These are phyloP conservation scores for Sigmodon hispidus DNA, from an alignment of 2,113 vertebrate species.

Conservation along the genomic window DNA sequence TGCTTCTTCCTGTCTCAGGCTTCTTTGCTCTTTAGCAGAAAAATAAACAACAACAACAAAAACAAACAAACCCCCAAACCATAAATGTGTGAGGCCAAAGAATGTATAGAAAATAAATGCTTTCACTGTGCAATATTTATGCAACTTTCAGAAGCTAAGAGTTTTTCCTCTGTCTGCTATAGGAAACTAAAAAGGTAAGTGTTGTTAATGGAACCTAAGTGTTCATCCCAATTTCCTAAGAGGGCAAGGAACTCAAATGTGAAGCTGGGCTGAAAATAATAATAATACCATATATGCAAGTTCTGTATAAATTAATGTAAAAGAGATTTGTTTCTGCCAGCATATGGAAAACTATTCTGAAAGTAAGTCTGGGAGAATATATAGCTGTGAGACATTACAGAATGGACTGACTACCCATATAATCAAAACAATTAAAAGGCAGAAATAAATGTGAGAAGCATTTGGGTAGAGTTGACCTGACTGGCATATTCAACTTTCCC, in stretches of 20 bases:
- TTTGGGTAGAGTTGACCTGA: background rate
- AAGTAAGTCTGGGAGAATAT: conserved; percentile 53
- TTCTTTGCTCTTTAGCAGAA: background rate
- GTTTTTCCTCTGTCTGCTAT: background rate
- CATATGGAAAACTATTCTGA: conserved; percentile 32
- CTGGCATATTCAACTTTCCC: background rate
- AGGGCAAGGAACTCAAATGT: background rate
- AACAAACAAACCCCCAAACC: no score
- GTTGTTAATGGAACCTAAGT: background rate
- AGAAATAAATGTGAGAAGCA: background rate
- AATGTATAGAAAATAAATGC: background rate
- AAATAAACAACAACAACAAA: background rate
- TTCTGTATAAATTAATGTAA: conserved; percentile 59
- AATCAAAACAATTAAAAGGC: background rate
- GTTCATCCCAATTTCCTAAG: conserved; percentile 39
- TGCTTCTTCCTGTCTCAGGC: background rate
- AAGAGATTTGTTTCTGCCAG: conserved; percentile 56
- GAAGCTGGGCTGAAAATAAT: background rate
- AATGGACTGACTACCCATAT: background rate
- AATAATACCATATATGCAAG: conserved; percentile 31
- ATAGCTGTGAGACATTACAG: conserved; percentile 12
- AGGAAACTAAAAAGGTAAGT: background rate
- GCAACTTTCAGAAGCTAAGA: background rate
- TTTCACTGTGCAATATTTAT: background rate
- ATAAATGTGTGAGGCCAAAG: background rate